Percentiles rank a stretch among this genome's conserved stretches.
Evolutionary conservation across 2,113 vertebrate species (phyloP).

Genomic region (Sceloporus undulatus): DNA sequence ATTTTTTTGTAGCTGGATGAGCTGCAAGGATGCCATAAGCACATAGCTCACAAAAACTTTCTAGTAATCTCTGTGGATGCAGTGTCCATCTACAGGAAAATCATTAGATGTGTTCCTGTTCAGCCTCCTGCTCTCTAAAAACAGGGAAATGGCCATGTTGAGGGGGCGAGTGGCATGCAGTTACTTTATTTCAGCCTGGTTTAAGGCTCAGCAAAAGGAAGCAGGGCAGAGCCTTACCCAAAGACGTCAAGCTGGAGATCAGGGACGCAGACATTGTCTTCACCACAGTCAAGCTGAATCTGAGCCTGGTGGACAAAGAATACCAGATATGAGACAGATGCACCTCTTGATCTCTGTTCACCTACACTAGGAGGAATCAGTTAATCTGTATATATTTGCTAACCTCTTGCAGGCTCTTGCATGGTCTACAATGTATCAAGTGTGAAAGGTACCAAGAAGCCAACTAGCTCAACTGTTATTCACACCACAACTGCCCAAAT

Average conservation of each 20-base stretch:
- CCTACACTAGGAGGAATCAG: no score
- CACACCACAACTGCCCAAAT: background rate
- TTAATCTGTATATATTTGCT: no score
- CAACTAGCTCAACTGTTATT: no score
- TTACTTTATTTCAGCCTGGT: background rate
- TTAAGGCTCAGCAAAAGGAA: background rate
- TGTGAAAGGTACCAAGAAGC: background rate
- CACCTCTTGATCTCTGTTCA: background rate
- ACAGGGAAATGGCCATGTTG: no score
- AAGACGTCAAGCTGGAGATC: constrained; percentile 88
- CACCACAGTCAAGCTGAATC: constrained; percentile 92
- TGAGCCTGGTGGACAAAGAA: constrained; percentile 79
- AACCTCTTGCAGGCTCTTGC: no score
- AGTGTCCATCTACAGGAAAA: no score
- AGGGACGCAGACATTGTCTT: constrained; percentile 94
- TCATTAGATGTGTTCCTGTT: no score
- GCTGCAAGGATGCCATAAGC: no score
- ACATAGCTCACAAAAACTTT: no score
- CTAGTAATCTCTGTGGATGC: no score
- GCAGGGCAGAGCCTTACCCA: constrained; percentile 78
- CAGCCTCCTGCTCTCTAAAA: no score
- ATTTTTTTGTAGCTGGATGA: no score
- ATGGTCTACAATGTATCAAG: background rate
- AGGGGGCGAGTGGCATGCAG: background rate
- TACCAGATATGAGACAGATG: background rate